Evolutionary conservation across 2,888 invertebrate species (phyloP).

Genomic region (Mesorhabditis belari): DNA sequence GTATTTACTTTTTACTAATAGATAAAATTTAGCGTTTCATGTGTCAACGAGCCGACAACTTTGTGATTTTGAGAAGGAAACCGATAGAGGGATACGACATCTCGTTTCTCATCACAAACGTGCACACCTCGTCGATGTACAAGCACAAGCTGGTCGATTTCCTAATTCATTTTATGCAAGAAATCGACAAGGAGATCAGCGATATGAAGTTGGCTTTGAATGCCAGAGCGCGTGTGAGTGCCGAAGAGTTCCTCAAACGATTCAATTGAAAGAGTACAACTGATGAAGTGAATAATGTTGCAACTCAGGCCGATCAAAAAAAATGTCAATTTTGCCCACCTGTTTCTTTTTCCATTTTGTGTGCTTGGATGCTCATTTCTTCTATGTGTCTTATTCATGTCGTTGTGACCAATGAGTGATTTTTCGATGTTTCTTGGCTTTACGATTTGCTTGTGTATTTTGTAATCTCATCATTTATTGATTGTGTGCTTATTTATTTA

Average conservation of each 20-base stretch:
- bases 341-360: too few species aligned
- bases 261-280: slow-evolving; percentile 50
- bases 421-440: too few species aligned
- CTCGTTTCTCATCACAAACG: slow-evolving; percentile 95
- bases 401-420: too few species aligned
- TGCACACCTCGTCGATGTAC: slow-evolving; percentile 98
- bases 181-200: slow-evolving; percentile 93
- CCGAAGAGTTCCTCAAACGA: slow-evolving; percentile 93
- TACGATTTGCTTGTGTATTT: too few species aligned
- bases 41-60: slow-evolving; percentile 99
- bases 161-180: slow-evolving; percentile 99
- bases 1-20: too few species aligned
- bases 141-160: slow-evolving; percentile 97
- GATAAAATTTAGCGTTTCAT: too few species aligned
- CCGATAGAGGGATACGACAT: slow-evolving; percentile 97
- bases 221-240: slow-evolving; percentile 92
- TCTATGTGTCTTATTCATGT: too few species aligned
- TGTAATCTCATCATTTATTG: not conserved
- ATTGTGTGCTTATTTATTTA: too few species aligned
- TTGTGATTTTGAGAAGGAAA: slow-evolving; percentile 86
- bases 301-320: too few species aligned
- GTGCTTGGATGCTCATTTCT: too few species aligned
- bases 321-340: too few species aligned
- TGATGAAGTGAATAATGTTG: too few species aligned
- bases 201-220: slow-evolving; percentile 99